These are phyloP conservation scores for Apaloderma vittatum DNA, from an alignment of 2,113 vertebrate genomes.

Conservation along the genomic window DNA sequence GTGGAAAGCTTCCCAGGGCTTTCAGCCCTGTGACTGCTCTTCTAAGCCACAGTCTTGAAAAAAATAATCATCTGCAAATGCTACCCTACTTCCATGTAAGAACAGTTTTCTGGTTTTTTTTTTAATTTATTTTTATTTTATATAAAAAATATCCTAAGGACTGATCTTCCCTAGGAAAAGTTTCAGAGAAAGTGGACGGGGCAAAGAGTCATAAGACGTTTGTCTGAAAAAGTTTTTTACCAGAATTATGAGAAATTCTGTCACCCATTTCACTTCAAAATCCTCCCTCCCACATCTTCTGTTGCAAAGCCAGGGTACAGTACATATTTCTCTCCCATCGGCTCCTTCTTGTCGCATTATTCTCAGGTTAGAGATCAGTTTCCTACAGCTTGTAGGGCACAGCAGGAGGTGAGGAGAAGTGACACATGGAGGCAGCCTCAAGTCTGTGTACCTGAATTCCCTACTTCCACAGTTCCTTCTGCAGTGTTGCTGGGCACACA, in stretches of 20 bases:
- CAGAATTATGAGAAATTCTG: conserved; percentile 5
- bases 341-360: neutral
- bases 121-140: neutral
- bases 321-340: neutral
- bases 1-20: neutral
- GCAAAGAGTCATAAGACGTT: neutral
- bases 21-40: neutral
- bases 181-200: neutral
- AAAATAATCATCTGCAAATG: neutral
- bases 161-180: neutral
- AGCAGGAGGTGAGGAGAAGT: neutral
- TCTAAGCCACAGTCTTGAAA: neutral
- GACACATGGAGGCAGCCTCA: neutral
- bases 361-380: neutral
- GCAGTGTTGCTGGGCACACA: neutral
- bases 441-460: neutral
- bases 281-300: neutral
- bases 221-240: neutral
- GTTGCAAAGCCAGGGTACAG: neutral
- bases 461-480: neutral
- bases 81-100: neutral
- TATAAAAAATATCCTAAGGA: neutral
- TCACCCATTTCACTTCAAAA: conserved; percentile 5
- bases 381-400: neutral
- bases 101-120: neutral